phyloP scores from a whole-genome alignment of 1,140 invertebrate species.

The Papilio dardanus region DNA sequence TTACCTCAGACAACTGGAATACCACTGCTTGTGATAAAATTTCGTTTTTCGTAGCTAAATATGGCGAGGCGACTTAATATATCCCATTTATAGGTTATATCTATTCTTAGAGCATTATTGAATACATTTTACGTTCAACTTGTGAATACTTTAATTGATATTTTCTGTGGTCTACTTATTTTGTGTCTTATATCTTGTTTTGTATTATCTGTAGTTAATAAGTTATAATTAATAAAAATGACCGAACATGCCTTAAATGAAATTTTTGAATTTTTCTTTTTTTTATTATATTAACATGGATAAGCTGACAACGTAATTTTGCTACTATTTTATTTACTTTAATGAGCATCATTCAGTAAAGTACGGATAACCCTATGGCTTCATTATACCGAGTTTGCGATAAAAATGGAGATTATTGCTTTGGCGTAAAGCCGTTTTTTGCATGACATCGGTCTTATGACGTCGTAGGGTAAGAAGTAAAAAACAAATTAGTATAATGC shows the following conservation, averaged over 20 bases:
- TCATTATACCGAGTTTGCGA: too few relatives aligned
- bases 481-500: neutral
- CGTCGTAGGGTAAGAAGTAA: neutral
- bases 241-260: constrained; percentile 1
- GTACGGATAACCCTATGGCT: too few relatives aligned
- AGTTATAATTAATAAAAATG: constrained; percentile 17
- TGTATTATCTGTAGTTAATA: constrained; percentile 9
- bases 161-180: neutral
- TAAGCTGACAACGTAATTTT: too few relatives aligned
- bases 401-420: too few relatives aligned
- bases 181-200: neutral
- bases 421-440: too few relatives aligned
- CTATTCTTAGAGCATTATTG: neutral
- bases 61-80: constrained; percentile 17
- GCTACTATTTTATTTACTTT: too few relatives aligned
- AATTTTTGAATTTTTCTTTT: neutral
- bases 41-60: constrained; percentile 27
- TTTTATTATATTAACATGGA: too few relatives aligned
- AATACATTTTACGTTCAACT: neutral
- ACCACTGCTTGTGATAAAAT: neutral
- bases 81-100: neutral
- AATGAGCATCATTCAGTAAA: too few relatives aligned
- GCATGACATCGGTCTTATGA: too few relatives aligned
- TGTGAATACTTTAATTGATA: neutral
- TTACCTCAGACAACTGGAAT: neutral